Evolutionary conservation across 2,113 vertebrate genomes (phyloP).

Genomic region (Ceuthmochares aereus): DNA sequence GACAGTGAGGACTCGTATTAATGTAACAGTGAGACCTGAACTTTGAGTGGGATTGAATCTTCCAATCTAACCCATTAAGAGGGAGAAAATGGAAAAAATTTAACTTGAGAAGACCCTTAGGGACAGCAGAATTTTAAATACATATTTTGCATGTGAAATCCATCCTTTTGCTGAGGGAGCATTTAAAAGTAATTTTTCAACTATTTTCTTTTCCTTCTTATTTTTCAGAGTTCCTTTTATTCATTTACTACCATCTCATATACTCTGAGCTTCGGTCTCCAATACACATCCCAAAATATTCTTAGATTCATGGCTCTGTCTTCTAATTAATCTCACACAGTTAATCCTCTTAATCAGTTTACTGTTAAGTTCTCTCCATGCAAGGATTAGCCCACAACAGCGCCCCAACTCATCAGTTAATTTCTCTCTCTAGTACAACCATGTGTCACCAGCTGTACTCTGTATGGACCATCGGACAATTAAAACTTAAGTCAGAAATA

Average conservation of each 20-base stretch:
- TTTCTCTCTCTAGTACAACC: neutral
- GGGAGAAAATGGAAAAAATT: neutral
- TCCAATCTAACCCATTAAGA: neutral
- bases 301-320: neutral
- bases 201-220: neutral
- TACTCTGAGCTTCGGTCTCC: neutral
- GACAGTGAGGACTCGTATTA: neutral
- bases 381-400: neutral
- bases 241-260: neutral
- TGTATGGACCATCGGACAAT: neutral
- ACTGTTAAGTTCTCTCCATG: neutral
- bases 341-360: constrained; percentile 11
- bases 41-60: neutral
- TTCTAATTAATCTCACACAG: neutral
- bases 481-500: neutral
- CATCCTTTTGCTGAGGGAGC: neutral
- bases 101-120: neutral
- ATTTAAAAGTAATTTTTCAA: neutral
- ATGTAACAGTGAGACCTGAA: neutral
- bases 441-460: neutral
- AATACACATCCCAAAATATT: neutral
- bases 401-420: neutral
- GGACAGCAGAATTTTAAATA: neutral
- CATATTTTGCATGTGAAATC: neutral
- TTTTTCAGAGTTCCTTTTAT: neutral